Conservation (phyloP, 1,140 invertebrate species). For the Drosophila sp. region DNA sequence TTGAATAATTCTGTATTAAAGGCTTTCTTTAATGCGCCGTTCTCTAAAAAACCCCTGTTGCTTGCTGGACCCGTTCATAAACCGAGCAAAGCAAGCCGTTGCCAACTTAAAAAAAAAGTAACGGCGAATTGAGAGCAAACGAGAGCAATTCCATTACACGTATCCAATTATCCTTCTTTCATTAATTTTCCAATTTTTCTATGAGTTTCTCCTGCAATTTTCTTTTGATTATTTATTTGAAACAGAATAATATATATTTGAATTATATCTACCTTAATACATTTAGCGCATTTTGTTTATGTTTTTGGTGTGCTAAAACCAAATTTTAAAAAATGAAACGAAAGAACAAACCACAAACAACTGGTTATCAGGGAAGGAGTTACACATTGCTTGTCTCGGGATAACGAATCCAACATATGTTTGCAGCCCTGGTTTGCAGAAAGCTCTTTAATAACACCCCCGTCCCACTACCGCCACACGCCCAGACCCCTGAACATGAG, state of each 20-base stretch:
- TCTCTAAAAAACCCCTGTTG: too few relatives aligned
- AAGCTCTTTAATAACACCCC: not conserved
- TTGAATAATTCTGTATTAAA: too few relatives aligned
- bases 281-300: constrained; percentile 60
- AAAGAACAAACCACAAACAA: not conserved
- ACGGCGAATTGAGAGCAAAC: not conserved
- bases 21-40: too few relatives aligned
- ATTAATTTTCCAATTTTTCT: not conserved
- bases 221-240: constrained; percentile 12
- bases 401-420: not conserved
- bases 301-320: constrained; percentile 53
- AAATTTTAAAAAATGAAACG: not conserved
- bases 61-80: too few relatives aligned
- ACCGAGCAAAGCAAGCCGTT: too few relatives aligned
- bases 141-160: not conserved
- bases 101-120: too few relatives aligned
- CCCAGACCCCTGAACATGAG: not conserved
- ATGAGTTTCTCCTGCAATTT: constrained; percentile 3
- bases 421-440: constrained; percentile 4
- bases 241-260: constrained; percentile 5
- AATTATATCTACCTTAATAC: constrained; percentile 27
- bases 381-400: not conserved
- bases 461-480: not conserved
- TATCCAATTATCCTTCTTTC: not conserved
- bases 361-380: not conserved